Evolutionary conservation across 2,888 invertebrate species (phyloP).

Genomic region (Harmothoe impar): DNA sequence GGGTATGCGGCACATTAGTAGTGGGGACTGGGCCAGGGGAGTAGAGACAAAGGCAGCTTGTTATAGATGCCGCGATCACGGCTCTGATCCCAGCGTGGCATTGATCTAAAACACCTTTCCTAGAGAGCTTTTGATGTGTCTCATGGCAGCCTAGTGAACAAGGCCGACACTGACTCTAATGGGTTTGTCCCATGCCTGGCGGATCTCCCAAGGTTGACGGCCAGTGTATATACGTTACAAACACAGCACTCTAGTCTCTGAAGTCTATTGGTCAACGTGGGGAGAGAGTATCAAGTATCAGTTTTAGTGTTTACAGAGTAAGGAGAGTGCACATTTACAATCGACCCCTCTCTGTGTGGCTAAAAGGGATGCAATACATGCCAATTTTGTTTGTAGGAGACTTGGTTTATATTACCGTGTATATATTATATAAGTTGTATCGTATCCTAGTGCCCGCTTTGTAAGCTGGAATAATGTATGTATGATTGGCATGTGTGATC

Average conservation of each 20-base stretch:
- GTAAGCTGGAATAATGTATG: no score
- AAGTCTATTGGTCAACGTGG: no score
- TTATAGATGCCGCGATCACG: neutral
- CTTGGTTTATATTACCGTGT: no score
- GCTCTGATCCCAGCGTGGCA: neutral
- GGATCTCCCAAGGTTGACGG: neutral
- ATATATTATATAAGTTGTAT: no score
- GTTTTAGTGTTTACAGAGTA: no score
- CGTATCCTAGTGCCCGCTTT: no score
- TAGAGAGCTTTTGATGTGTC: neutral
- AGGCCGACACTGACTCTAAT: neutral
- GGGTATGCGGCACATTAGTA: neutral
- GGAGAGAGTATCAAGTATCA: no score
- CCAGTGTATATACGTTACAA: neutral
- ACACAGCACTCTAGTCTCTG: neutral
- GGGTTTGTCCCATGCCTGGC: neutral
- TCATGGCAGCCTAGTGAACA: neutral
- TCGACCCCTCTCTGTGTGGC: no score
- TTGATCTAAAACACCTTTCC: conserved; percentile 5
- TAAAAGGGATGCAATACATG: no score
- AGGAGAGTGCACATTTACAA: no score
- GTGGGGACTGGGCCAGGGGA: neutral
- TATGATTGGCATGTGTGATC: no score
- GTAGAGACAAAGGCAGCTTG: neutral
- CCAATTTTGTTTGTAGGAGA: no score